Conservation (phyloP, 2,113 vertebrate genomes). For the Melanostigma gelatinosum region DNA sequence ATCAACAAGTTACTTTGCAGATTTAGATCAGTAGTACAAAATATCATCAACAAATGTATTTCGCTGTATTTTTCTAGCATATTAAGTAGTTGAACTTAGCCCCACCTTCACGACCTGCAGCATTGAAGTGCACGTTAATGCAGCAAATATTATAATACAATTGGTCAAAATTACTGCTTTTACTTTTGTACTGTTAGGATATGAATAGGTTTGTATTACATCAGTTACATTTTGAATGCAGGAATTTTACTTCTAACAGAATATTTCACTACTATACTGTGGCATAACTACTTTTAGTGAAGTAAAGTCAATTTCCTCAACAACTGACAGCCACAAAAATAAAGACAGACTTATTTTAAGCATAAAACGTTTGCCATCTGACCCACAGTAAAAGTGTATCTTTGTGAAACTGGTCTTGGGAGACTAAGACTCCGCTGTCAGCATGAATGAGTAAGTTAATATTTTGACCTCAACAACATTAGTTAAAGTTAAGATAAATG, state of each 20-base stretch:
- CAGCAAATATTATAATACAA: not conserved
- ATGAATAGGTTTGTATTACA: not conserved
- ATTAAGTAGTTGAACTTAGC: not conserved
- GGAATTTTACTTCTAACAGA: not conserved
- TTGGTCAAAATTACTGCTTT: not conserved
- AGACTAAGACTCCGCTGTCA: not conserved
- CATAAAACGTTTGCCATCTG: not conserved
- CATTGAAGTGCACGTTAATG: not conserved
- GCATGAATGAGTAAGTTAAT: not conserved
- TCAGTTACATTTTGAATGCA: not conserved
- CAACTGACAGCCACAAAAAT: not conserved
- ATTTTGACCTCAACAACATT: not conserved
- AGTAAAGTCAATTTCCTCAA: too few species aligned
- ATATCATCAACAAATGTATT: not conserved
- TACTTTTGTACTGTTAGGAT: not conserved
- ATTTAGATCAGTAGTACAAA: not conserved
- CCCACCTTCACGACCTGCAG: not conserved
- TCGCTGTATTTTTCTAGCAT: not conserved
- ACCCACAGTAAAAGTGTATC: not conserved
- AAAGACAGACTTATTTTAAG: not conserved
- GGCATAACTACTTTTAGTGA: not conserved
- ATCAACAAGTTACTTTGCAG: not conserved
- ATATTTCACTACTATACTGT: not conserved
- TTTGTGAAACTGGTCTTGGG: not conserved
- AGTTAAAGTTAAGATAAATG: not conserved